phyloP scores from a whole-genome alignment of 2,888 invertebrate genomes.

The Apamea sordens region DNA sequence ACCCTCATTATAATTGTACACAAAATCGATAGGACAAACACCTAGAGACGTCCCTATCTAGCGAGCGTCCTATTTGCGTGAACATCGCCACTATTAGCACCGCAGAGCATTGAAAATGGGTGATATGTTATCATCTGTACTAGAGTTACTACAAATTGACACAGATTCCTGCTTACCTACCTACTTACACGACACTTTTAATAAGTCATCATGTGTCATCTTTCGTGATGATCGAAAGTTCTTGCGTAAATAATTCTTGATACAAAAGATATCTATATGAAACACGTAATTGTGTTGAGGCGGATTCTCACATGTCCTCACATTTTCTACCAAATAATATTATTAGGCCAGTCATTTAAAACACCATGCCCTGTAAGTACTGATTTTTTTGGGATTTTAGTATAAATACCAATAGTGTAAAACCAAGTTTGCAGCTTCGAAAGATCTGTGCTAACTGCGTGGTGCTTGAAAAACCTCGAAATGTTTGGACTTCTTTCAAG shows the following conservation, averaged over 20 bases:
- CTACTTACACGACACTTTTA: neutral
- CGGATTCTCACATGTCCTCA: neutral
- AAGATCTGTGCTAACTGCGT: no score
- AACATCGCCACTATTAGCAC: neutral
- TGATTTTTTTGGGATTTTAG: no score
- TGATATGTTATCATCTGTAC: neutral
- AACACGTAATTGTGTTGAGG: neutral
- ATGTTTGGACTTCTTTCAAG: neutral
- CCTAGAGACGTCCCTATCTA: conserved; percentile 20
- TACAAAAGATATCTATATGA: neutral
- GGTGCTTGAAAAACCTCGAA: no score
- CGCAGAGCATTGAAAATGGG: neutral
- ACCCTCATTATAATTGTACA: conserved; percentile 10
- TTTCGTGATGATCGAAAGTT: neutral
- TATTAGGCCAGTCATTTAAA: neutral
- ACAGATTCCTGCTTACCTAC: neutral
- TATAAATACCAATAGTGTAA: no score
- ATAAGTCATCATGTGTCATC: neutral
- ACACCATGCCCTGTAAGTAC: neutral
- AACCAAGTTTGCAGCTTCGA: neutral
- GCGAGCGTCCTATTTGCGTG: conserved; percentile 17
- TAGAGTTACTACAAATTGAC: no score
- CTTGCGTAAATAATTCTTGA: neutral
- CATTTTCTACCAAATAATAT: neutral
- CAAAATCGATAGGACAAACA: conserved; percentile 51